Conservation (phyloP, 2,113 vertebrate genomes). For the Illadopsis cleaveri region DNA sequence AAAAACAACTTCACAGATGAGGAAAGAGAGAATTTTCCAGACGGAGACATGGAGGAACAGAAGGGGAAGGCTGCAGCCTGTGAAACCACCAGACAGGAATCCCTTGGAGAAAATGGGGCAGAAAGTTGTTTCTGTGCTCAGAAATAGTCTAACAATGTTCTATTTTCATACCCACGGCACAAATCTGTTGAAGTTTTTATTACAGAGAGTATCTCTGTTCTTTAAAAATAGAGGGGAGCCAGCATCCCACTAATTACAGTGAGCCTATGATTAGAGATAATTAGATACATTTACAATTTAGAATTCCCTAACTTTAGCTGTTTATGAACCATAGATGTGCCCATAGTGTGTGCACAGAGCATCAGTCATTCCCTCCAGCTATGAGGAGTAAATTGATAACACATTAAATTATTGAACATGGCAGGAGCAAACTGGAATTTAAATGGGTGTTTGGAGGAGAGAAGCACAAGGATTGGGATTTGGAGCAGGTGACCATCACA, state of each 20-base stretch:
- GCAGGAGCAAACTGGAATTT: neutral
- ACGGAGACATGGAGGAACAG: neutral
- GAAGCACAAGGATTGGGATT: neutral
- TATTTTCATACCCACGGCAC: neutral
- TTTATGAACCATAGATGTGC: neutral
- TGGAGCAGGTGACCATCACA: neutral
- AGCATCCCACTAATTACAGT: slow-evolving; percentile 23
- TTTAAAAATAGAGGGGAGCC: slow-evolving; percentile 14
- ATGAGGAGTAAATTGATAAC: neutral
- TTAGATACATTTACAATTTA: slow-evolving; percentile 15
- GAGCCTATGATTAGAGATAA: slow-evolving; percentile 42
- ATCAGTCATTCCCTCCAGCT: neutral
- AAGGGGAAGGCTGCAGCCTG: neutral
- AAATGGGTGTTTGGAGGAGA: neutral
- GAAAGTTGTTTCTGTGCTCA: neutral
- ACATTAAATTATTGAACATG: neutral
- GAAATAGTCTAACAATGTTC: neutral
- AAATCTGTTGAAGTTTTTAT: neutral
- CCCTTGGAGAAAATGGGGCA: neutral
- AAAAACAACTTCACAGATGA: neutral
- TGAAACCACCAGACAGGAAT: neutral
- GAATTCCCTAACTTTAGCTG: slow-evolving; percentile 7
- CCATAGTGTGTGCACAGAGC: neutral
- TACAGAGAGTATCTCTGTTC: neutral
- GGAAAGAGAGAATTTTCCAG: neutral